A percentile compares a stretch with the other conserved stretches of the same genome.
These are phyloP conservation scores for Pterostichus niger DNA, from an alignment of 2,888 invertebrate species.

Conservation along the genomic window DNA sequence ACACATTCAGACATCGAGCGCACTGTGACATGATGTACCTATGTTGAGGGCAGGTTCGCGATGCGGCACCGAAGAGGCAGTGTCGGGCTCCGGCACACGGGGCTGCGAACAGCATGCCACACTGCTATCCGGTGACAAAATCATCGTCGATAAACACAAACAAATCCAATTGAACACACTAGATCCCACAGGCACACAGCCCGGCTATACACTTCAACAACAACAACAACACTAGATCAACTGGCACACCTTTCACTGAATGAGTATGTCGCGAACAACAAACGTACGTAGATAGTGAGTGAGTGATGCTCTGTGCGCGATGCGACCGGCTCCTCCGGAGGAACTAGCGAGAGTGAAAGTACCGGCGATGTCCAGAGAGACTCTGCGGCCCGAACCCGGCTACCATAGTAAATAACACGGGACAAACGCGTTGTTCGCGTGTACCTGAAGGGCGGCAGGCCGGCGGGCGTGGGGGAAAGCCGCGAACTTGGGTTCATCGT, in stretches of 20 bases:
- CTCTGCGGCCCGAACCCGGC: slow-evolving; percentile 74
- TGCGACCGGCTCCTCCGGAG: slow-evolving; percentile 72
- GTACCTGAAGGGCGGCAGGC: slow-evolving; percentile 71
- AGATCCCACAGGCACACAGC: background rate
- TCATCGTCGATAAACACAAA: slow-evolving; percentile 77
- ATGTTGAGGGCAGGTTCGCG: slow-evolving; percentile 86
- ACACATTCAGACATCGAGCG: background rate
- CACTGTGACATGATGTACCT: slow-evolving; percentile 77
- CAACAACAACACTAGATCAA: slow-evolving; percentile 37
- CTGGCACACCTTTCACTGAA: slow-evolving; percentile 36
- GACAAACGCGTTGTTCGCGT: slow-evolving; percentile 70
- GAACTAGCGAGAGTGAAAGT: slow-evolving; percentile 78
- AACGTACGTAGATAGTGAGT: slow-evolving; percentile 33
- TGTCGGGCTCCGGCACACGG: slow-evolving; percentile 77
- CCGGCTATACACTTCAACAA: slow-evolving; percentile 32
- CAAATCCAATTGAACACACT: slow-evolving; percentile 60
- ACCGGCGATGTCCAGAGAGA: slow-evolving; percentile 72
- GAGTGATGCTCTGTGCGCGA: slow-evolving; percentile 4
- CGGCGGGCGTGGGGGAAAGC: slow-evolving; percentile 79
- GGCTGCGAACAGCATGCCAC: slow-evolving; percentile 77
- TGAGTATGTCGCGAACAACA: background rate
- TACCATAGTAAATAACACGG: slow-evolving; percentile 76
- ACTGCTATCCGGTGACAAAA: slow-evolving; percentile 85
- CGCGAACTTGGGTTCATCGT: slow-evolving; percentile 84
- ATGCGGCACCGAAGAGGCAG: slow-evolving; percentile 75